Evolutionary conservation across 1,140 invertebrate genomes (phyloP).

Genomic region (Heliconius hewitsoni): DNA sequence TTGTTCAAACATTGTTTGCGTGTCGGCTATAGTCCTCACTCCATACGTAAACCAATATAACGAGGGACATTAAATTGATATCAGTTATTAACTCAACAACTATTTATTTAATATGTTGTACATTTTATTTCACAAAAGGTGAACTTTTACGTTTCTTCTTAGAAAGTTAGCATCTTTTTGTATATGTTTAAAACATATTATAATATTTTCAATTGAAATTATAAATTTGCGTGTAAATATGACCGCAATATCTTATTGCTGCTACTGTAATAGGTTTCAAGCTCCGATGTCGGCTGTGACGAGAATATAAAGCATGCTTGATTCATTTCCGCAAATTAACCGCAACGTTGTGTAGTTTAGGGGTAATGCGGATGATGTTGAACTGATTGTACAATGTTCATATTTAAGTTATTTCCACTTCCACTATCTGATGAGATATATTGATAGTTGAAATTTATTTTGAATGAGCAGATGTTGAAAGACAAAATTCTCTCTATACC

Average conservation of each 20-base stretch:
- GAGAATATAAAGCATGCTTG: slow-evolving; percentile 77
- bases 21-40: slow-evolving; percentile 61
- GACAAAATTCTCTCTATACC: neutral
- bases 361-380: slow-evolving; percentile 36
- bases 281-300: slow-evolving; percentile 73
- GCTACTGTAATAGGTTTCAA: slow-evolving; percentile 75
- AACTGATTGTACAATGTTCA: neutral
- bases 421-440: neutral
- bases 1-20: slow-evolving; percentile 64
- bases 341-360: slow-evolving; percentile 60
- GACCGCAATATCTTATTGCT: slow-evolving; percentile 71
- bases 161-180: no score
- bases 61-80: slow-evolving; percentile 16
- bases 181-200: neutral
- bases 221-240: slow-evolving; percentile 47
- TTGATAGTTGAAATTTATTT: neutral
- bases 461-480: neutral
- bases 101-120: slow-evolving; percentile 11
- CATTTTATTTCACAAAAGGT: neutral
- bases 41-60: slow-evolving; percentile 11
- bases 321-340: slow-evolving; percentile 76
- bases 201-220: neutral
- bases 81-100: slow-evolving; percentile 7
- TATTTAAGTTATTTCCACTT: neutral
- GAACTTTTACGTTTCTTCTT: neutral